phyloP scores from a whole-genome alignment of 2,113 vertebrate genomes.

The Lamprologus speciosus region DNA sequence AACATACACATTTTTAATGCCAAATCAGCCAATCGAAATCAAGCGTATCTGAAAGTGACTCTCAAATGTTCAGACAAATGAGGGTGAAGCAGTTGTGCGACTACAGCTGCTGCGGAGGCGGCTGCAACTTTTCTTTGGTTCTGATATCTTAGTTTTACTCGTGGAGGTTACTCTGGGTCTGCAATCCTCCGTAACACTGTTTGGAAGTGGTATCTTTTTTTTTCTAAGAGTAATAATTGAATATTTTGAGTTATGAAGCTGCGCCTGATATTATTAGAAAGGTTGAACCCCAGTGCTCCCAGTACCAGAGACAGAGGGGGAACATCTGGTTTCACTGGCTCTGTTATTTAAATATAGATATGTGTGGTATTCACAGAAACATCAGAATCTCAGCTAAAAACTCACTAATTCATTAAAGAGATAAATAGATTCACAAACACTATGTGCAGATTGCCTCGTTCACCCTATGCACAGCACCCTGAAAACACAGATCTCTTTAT shows the following conservation, averaged over 20 bases:
- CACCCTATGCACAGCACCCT: neutral
- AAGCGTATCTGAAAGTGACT: neutral
- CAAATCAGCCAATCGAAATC: neutral
- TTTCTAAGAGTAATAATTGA: neutral
- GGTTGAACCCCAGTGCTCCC: neutral
- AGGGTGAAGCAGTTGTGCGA: neutral
- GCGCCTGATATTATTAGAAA: neutral
- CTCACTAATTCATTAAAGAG: neutral
- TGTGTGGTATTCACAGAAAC: neutral
- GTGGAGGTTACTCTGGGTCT: neutral
- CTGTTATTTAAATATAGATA: neutral
- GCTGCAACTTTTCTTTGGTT: neutral
- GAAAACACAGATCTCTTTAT: neutral
- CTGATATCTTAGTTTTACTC: neutral
- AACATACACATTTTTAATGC: neutral
- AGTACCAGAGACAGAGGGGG: neutral
- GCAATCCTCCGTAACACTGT: neutral
- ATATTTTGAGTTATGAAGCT: neutral
- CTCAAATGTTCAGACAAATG: neutral
- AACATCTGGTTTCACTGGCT: neutral
- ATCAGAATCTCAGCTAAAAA: neutral
- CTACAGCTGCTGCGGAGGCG: neutral
- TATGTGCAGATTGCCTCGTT: neutral
- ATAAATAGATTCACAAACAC: neutral
- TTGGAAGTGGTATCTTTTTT: neutral